Evolutionary conservation across 2,888 invertebrate genomes (phyloP), one percentile per base, ranked within the genome.

Genomic region (Noctua pronuba): DNA sequence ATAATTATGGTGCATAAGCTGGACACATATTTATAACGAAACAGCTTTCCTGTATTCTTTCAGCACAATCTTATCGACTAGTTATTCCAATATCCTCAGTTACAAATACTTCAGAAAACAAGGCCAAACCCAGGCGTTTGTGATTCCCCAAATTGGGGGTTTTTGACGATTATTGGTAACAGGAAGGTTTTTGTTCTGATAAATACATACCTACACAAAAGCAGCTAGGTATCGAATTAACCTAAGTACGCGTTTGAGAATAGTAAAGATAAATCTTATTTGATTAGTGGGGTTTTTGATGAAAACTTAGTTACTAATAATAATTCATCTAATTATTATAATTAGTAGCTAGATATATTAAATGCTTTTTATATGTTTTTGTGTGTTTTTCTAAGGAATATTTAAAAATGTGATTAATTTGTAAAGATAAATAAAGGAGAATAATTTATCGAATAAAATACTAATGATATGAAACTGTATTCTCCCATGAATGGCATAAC

Each of bases 401-500:
- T n/a, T n/a, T n/a, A n/a, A n/a, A n/a, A n/a, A n/a, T n/a, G n/a
- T n/a, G n/a, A n/a, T n/a, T n/a, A n/a, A n/a, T n/a, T n/a, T n/a
- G n/a, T n/a, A n/a, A n/a, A n/a, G n/a, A n/a, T n/a, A n/a, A n/a
- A n/a, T n/a, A n/a, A n/a, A n/a, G n/a, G n/a, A n/a, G n/a, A n/a
- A n/a, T n/a, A 0, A 46, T 38, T 38, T 60, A 41, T 49, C 16
- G 2, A 38, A 65, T 31, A 28, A 70, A 49, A 41, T 66, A 72
- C 16, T 44, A 66, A 41, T 44, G 52, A 55, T n/a, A n/a, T 41
- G n/a, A 65, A 68, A 28, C 28, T 28, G n/a, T 35, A 38, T 80
- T 65, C 41, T 70, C 24, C 52, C 18, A 35, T 79, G 41, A 62
- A 79, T 67, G 41, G 52, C 35, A 44, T 62, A 35, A 66, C 64